These are phyloP conservation scores for Tragelaphus imberbis DNA, from an alignment of 2,113 vertebrate species.

Conservation along the genomic window DNA sequence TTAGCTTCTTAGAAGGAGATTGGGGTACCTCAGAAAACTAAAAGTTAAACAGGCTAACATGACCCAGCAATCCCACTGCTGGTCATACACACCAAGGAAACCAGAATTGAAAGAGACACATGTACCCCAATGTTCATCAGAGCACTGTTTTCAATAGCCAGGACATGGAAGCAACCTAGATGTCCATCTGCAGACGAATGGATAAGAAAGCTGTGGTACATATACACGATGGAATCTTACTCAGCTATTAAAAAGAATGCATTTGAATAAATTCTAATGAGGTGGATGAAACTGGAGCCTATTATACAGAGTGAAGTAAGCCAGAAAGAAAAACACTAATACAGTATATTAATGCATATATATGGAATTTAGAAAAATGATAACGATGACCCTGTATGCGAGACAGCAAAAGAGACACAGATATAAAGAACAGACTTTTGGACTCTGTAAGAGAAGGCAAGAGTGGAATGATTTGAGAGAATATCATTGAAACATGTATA, in stretches of 20 bases:
- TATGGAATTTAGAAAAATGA: neutral
- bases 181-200: fast-evolving
- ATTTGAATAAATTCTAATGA: neutral
- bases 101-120: neutral
- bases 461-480: neutral
- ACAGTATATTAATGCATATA: neutral
- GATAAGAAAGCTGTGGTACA: neutral
- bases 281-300: neutral
- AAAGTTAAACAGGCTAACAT: neutral
- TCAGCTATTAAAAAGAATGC: neutral
- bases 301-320: neutral
- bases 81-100: neutral
- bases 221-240: neutral
- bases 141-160: neutral
- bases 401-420: neutral
- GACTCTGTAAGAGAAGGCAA: neutral
- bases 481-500: neutral
- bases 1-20: neutral
- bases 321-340: neutral
- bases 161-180: neutral
- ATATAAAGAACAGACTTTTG: neutral
- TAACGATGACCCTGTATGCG: neutral
- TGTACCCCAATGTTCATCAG: neutral
- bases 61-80: neutral
- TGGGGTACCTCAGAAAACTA: neutral